These are phyloP conservation scores for Watsonalla cultraria DNA, from an alignment of 2,888 invertebrate species.

Conservation along the genomic window DNA sequence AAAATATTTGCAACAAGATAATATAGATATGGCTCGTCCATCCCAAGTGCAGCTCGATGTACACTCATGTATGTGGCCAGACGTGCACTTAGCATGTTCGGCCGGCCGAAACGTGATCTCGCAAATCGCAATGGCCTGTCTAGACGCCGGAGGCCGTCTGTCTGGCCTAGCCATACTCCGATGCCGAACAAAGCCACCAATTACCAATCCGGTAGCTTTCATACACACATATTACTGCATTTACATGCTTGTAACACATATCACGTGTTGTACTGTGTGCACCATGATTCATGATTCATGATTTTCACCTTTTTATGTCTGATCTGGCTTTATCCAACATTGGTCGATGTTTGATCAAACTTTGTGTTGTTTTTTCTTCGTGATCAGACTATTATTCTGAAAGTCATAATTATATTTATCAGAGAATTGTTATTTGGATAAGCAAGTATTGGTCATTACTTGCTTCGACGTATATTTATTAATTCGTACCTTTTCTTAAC, in stretches of 20 bases:
- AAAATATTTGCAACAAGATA: no score
- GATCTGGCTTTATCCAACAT: neutral
- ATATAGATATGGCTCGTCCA: slow-evolving; percentile 22
- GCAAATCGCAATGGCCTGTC: slow-evolving; percentile 62
- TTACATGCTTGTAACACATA: no score
- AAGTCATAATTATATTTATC: no score
- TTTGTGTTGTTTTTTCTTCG: neutral
- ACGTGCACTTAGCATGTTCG: slow-evolving; percentile 72
- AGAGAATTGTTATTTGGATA: no score
- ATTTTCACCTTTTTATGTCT: neutral
- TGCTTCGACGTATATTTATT: no score
- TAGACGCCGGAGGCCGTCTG: slow-evolving; percentile 63
- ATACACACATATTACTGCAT: slow-evolving; percentile 9
- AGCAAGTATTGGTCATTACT: no score
- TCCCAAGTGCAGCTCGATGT: slow-evolving; percentile 31
- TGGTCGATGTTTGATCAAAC: neutral
- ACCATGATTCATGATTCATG: neutral
- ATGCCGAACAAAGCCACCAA: slow-evolving; percentile 57
- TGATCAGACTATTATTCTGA: no score
- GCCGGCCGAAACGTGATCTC: slow-evolving; percentile 71
- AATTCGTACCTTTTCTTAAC: no score
- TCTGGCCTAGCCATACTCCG: slow-evolving; percentile 48
- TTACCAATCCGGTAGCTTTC: slow-evolving; percentile 39
- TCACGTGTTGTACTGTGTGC: no score
- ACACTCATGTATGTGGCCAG: slow-evolving; percentile 42